These are phyloP conservation scores for Potamarius usumacintae DNA, from an alignment of 2,113 vertebrate genomes.

Conservation along the genomic window DNA sequence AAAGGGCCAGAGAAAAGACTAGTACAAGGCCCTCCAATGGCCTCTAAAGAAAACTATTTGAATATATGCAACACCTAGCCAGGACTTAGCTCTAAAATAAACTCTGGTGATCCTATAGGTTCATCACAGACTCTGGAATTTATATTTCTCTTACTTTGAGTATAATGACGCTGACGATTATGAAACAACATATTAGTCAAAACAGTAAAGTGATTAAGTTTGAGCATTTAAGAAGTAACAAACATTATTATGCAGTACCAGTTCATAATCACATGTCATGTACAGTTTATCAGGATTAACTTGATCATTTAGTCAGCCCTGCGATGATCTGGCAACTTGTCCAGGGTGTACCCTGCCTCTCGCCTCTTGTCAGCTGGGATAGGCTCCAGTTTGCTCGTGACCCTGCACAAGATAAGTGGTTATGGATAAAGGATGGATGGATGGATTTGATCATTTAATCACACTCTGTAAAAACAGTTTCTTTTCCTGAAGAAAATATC, in stretches of 20 bases:
- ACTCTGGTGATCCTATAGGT: not conserved
- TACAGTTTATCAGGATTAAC: not conserved
- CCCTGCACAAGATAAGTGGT: too few relatives aligned
- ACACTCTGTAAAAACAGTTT: not conserved
- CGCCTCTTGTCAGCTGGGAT: too few relatives aligned
- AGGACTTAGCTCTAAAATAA: not conserved
- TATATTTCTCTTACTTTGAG: not conserved
- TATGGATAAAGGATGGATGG: too few relatives aligned
- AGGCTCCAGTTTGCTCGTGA: too few relatives aligned
- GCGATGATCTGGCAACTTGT: too few relatives aligned
- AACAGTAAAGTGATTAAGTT: not conserved
- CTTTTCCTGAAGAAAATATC: not conserved
- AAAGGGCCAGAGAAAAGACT: slow-evolving; percentile 54
- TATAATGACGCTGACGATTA: not conserved
- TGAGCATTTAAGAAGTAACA: not conserved
- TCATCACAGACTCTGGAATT: not conserved
- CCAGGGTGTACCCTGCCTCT: too few relatives aligned
- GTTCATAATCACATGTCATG: not conserved
- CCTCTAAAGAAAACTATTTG: not conserved
- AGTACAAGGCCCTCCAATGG: slow-evolving; percentile 47
- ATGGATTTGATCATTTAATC: not conserved
- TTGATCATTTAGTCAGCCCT: not conserved
- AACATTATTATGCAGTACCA: not conserved
- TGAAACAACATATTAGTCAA: not conserved
- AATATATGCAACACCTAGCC: not conserved